Percentiles rank a stretch among this genome's conserved stretches.
phyloP scores from a whole-genome alignment of 2,113 vertebrate species.

The Hippopotamus amphibius region DNA sequence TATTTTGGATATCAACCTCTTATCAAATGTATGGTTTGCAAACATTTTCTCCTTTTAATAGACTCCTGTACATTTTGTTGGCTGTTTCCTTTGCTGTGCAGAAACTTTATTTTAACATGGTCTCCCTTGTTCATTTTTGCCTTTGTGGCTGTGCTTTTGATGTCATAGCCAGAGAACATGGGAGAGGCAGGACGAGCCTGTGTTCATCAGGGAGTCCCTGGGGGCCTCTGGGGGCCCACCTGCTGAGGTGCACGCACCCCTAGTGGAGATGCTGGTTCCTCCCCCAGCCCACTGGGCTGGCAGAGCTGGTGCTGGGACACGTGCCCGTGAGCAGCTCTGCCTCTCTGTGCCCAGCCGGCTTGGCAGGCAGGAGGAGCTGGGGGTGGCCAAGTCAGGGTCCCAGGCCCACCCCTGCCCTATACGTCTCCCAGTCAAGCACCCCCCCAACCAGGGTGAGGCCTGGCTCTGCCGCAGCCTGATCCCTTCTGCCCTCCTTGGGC shows the following conservation, averaged over 20 bases:
- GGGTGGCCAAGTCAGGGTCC: background rate
- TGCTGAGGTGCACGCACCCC: no score
- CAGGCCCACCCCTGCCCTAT: rapidly evolving
- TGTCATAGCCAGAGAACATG: background rate
- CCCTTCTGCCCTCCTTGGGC: background rate
- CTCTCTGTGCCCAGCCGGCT: rapidly evolving
- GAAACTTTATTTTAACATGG: background rate
- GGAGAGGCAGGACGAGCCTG: background rate
- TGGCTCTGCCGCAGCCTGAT: background rate
- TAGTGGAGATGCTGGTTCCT: background rate
- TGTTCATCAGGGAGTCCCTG: no score
- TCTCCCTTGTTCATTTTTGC: rapidly evolving
- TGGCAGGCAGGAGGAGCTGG: background rate
- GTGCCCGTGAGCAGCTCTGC: background rate
- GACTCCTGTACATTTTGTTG: background rate
- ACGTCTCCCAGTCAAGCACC: background rate
- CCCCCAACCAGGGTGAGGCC: background rate
- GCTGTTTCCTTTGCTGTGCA: rapidly evolving
- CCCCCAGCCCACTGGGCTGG: rapidly evolving
- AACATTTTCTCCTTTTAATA: rapidly evolving
- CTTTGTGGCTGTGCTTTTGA: no score
- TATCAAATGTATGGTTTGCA: rapidly evolving
- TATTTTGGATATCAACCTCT: rapidly evolving
- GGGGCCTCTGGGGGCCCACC: no score
- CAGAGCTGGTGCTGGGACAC: background rate